Evolutionary conservation across 1,140 invertebrate species (phyloP).

Genomic region (Sweltsa coloradensis): DNA sequence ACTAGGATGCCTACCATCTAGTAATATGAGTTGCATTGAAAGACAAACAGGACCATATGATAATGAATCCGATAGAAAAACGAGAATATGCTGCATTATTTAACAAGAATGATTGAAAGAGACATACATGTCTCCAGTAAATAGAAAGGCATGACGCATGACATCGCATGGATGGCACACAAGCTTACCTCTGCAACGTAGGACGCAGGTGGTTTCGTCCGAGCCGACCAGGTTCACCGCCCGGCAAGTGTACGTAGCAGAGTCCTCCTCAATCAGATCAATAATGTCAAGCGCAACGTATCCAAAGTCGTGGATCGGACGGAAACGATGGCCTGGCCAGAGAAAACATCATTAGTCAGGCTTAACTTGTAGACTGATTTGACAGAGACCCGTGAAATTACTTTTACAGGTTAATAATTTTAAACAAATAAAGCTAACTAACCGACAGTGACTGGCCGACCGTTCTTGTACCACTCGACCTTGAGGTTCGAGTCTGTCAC

Average conservation of each 20-base stretch:
- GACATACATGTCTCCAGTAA: too few relatives aligned
- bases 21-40: too few relatives aligned
- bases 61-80: neutral
- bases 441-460: constrained; percentile 71
- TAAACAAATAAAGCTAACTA: constrained; percentile 19
- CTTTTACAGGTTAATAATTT: neutral
- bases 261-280: constrained; percentile 85
- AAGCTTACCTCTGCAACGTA: constrained; percentile 50
- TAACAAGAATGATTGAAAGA: too few relatives aligned
- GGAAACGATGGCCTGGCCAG: constrained; percentile 64
- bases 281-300: constrained; percentile 88
- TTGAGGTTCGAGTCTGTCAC: constrained; percentile 87
- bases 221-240: constrained; percentile 79
- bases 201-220: constrained; percentile 66
- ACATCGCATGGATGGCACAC: neutral
- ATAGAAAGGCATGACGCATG: too few relatives aligned
- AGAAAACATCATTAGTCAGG: neutral
- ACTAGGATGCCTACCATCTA: too few relatives aligned
- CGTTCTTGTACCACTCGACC: constrained; percentile 91
- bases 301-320: constrained; percentile 91
- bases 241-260: constrained; percentile 84
- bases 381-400: neutral
- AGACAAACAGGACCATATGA: too few relatives aligned
- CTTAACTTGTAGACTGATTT: neutral
- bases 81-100: neutral